Evolutionary conservation across 2,888 invertebrate genomes (phyloP).

Genomic region (Allygus modestus): DNA sequence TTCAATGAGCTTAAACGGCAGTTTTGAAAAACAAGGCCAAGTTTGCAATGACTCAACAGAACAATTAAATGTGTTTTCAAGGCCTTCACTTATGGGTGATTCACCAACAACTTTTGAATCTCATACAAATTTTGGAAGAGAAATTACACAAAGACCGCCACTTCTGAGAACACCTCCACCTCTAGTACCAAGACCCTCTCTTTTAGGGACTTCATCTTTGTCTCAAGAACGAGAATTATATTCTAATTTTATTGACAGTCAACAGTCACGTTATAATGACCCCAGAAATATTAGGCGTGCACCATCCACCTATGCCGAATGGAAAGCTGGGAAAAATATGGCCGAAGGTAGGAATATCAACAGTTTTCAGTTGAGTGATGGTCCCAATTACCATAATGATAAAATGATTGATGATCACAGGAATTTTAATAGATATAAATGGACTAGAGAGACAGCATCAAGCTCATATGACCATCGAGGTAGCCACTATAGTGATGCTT

Average conservation of each 20-base stretch:
- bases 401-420: neutral
- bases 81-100: slow-evolving; percentile 2
- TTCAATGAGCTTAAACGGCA: neutral
- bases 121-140: neutral
- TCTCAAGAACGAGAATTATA: slow-evolving; percentile 7
- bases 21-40: neutral
- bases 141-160: neutral
- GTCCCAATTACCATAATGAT: neutral
- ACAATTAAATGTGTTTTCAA: neutral
- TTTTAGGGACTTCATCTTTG: slow-evolving; percentile 13
- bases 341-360: slow-evolving; percentile 7
- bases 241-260: neutral
- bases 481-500: neutral
- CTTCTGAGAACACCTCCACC: slow-evolving; percentile 30
- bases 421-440: slow-evolving; percentile 10
- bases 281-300: neutral
- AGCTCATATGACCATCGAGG: neutral
- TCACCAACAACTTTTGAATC: neutral
- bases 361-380: neutral
- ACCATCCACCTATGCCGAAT: slow-evolving; percentile 19
- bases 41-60: neutral
- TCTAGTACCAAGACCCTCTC: neutral
- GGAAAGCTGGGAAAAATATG: neutral
- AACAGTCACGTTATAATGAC: neutral
- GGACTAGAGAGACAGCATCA: neutral